Evolutionary conservation across 2,113 vertebrate genomes (phyloP), one percentile per base, ranked within the genome.

Genomic region (Psittacus erithacus): DNA sequence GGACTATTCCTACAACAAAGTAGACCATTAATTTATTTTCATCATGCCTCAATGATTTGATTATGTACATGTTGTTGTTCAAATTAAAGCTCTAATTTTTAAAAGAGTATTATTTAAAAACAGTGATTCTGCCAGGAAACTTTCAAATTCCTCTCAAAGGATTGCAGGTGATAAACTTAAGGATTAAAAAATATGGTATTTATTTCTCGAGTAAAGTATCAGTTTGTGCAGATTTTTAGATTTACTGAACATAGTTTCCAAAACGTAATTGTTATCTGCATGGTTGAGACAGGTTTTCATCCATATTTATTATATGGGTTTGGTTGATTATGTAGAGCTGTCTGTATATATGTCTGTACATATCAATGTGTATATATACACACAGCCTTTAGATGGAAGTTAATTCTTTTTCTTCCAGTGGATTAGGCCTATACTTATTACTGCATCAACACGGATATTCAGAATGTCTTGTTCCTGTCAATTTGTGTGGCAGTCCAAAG

Each of bases 1-100:
- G 64, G 65, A 95, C 62, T 67, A 46, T 85, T 90, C 92, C 81
- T 94, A 17, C 82, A 75, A 80, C 74, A 47, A 90, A 96, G 38
- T 50, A 91, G 70, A 92, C 57, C 46, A 81, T 85, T 94, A 92
- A 92, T 90, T 96, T 93, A 91, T 93, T 96, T 96, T 87, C 1
- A 11, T 68, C 73, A 80, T 85, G 83, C 83, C 80, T 94, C 77
- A 44, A 74, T 92, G 97, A 95, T 96, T 94, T 80, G 68, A 52
- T 98, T 88, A 91, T 93, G 33, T 92, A 67, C 82, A 53, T 79
- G 74, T 1, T 97, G 50, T 83, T 96, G 75, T 67, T 97, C 73
- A 96, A 94, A 87, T 96, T 62, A 70, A 95, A 96, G 28, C 68
- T 41, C 23, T 91, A 46, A 44, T 65, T 82, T 96, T 92, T 93